A percentile compares a stretch with the other conserved stretches of the same genome.
Evolutionary conservation across 1,140 invertebrate species (phyloP).

Genomic region (Laupala kohalensis): DNA sequence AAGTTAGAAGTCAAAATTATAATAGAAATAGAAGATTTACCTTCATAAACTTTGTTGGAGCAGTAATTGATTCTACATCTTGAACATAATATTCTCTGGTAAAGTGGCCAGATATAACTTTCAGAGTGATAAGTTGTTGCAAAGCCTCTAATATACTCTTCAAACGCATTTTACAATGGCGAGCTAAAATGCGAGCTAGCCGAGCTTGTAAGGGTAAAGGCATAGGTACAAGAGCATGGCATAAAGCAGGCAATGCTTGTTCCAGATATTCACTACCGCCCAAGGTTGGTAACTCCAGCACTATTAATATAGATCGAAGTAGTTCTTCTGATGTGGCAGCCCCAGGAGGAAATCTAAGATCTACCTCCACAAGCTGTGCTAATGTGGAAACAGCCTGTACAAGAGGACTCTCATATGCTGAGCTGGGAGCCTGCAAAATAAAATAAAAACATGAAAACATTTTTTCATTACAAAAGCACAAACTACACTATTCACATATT

Average conservation of each 20-base stretch:
- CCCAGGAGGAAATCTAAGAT: constrained; percentile 47
- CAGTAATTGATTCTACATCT: constrained; percentile 66
- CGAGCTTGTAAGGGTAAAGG: constrained; percentile 64
- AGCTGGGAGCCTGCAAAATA: constrained; percentile 27
- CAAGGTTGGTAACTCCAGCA: constrained; percentile 75
- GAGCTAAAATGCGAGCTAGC: constrained; percentile 65
- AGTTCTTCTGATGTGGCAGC: constrained; percentile 19
- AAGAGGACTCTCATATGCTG: constrained; percentile 53
- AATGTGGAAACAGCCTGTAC: constrained; percentile 64
- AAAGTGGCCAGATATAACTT: constrained; percentile 62
- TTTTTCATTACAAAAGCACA: too few relatives aligned
- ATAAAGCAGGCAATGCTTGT: constrained; percentile 64
- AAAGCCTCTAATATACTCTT: constrained; percentile 60
- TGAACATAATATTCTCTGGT: constrained; percentile 62
- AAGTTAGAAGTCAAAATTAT: too few relatives aligned
- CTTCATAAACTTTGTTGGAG: constrained; percentile 72
- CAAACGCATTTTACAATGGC: constrained; percentile 52
- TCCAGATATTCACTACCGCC: constrained; percentile 71
- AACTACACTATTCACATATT: too few relatives aligned
- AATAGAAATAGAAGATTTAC: too few relatives aligned
- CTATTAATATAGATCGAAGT: constrained; percentile 69
- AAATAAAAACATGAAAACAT: too few relatives aligned
- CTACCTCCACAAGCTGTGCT: constrained; percentile 57
- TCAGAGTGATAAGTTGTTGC: constrained; percentile 75
- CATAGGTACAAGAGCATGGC: constrained; percentile 59